Evolutionary conservation across 1,140 invertebrate species (phyloP), one percentile per base, ranked within the genome.

Genomic region (Diabrotica virgifera): DNA sequence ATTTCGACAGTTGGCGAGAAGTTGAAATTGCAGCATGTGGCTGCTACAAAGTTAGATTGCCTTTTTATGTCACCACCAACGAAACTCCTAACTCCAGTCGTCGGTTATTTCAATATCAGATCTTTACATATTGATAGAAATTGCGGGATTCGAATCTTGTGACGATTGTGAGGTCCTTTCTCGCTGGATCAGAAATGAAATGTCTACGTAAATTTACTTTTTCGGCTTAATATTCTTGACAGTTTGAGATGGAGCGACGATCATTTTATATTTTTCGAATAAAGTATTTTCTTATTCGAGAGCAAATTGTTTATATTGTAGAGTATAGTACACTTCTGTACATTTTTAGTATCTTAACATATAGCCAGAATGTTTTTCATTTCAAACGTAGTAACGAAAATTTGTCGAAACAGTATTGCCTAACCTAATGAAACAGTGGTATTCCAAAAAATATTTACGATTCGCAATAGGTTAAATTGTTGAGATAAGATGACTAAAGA

Each of bases 11-110:
- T 71, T 64, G 67, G 63, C 24, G 58, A 60, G 65, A 72, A 72
- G 63, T 72, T 67, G 70, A 67, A 72, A 72, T 70, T 65, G 70
- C 68, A 69, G 63, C 70, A 72, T 72, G 70, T 72, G 70, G 70
- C 62, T 65, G 52, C 64, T 63, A 65, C 58, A 53, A 72, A 72
- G 63, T 72, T 72, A 72, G 65, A 72, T 72, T 72, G 70, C 65
- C 65, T 72, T 72, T 70, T 72, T 72, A 64, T 70, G 68, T 70
- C 68, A 71, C 24, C 7, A 37, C 8, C 8, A 54, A 51, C 9
- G 46, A 54, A 35, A 57, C 36, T 59, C 64, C 69, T 57, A 64
- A 66, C 67, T 67, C 70, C n/a, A 8, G 0, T 8, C n/a, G 40
- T 46, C 8, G 67, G 67, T 69, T 71, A 69, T 71, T 69, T 69